Evolutionary conservation across 2,113 vertebrate genomes (phyloP).

Genomic region (Xenopus tropicalis): UCB_Xtro_10.0 CM004443.2:49481501-49482000

Average conservation of each 20-base stretch:
- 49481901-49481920: slow-evolving; percentile 25
- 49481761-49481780: not conserved
- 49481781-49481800: not conserved
- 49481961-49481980: slow-evolving; percentile 17
- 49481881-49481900: slow-evolving; percentile 25
- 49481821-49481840: slow-evolving; percentile 11
- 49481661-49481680: no score
- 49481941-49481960: slow-evolving; percentile 40
- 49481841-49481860: slow-evolving; percentile 5
- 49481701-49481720: no score
- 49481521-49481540: no score
- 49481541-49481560: slow-evolving; percentile 2
- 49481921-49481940: slow-evolving; percentile 2
- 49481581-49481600: not conserved
- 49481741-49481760: not conserved
- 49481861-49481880: slow-evolving; percentile 26
- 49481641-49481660: not conserved
- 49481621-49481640: slow-evolving; percentile 9
- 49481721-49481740: no score
- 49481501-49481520: no score
- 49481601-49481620: slow-evolving; percentile 26
- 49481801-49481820: slow-evolving; percentile 6
- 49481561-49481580: not conserved
- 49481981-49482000: slow-evolving; percentile 22
- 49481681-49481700: no score